Base-by-base conservation (phyloP, 1,140 invertebrate species). In the Hyposmocoma kahamanoa region DNA sequence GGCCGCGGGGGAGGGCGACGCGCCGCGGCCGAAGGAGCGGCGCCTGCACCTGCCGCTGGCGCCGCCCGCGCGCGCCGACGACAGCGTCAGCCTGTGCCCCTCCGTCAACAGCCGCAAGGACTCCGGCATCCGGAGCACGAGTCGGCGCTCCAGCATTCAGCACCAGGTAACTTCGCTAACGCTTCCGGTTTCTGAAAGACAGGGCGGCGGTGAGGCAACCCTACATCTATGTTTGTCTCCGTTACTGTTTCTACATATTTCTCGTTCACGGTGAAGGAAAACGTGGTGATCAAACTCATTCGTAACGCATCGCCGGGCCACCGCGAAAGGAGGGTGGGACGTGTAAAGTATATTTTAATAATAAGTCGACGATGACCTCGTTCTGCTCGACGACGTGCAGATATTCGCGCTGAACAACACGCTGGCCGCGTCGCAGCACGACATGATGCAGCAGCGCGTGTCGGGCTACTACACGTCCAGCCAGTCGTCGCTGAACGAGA, bases 91-190 rank as follows among this genome's bases (percentile, higher is more conserved):
- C 79, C 87, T 92, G 39, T 91, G 92, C 55, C 90, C 91, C 1
- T 94, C 92, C 6, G 89, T 93, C 30, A 94, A 93, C 61, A 95
- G 93, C 58, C 89, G 94, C 48, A 96, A 96, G 86, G 94, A 96
- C 81, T 96, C 94, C 0, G 94, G 94, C 3, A 95, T 96, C 49
- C 90, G 92, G 52, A 95, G 94, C 69, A 95, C 93, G 36, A 95
- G 94, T 58, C 87, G 94, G 0, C 86, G 94, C 48, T 95, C 94
- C 56, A 95, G 94, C 67, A 94, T 95, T 68, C 93, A 95, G 62
- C 92, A 93, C 58, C 93, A 95, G 89, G 93, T 94, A 54, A 50
- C n/a, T n/a, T n/a, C n/a, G n/a, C n/a, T n/a, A n/a, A n/a, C n/a
- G n/a, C n/a, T n/a, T n/a, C n/a, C n/a, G n/a, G n/a, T n/a, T n/a